A percentile compares a stretch with the other conserved stretches of the same genome.
Evolutionary conservation across 2,888 invertebrate species (phyloP).

Genomic region (Phorcus lineatus): DNA sequence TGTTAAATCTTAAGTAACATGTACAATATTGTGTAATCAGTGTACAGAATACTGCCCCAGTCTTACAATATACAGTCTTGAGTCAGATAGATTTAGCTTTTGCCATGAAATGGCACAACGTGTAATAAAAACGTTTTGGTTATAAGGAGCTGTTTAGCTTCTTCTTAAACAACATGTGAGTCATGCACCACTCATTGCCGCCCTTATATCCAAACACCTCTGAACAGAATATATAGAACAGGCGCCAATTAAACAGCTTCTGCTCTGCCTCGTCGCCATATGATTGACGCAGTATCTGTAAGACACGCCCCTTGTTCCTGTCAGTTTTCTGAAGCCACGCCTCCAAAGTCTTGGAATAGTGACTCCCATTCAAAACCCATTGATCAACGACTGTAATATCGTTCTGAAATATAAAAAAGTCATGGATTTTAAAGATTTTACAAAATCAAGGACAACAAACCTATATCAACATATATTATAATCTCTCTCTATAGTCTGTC

Average conservation of each 20-base stretch:
- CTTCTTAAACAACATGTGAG: conserved; percentile 64
- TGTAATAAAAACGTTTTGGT: neutral
- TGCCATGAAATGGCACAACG: too few species aligned
- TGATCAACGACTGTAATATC: conserved; percentile 60
- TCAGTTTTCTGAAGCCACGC: conserved; percentile 63
- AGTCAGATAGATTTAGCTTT: too few species aligned
- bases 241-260: conserved; percentile 66
- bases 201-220: conserved; percentile 66
- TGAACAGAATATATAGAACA: conserved; percentile 69
- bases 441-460: too few species aligned
- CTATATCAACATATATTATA: too few species aligned
- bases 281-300: conserved; percentile 47
- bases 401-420: conserved; percentile 49
- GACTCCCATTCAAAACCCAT: conserved; percentile 62
- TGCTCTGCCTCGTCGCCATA: conserved; percentile 62
- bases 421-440: too few species aligned
- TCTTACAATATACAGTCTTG: too few species aligned
- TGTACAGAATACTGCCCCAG: too few species aligned
- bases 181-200: conserved; percentile 70
- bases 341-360: conserved; percentile 65
- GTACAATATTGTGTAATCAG: too few species aligned
- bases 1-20: too few species aligned
- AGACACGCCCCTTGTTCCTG: conserved; percentile 53
- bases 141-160: conserved; percentile 50
- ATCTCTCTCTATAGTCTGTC: too few species aligned